These are phyloP conservation scores for Microctonus brassicae DNA, from an alignment of 2,888 invertebrate species.

Conservation along the genomic window DNA sequence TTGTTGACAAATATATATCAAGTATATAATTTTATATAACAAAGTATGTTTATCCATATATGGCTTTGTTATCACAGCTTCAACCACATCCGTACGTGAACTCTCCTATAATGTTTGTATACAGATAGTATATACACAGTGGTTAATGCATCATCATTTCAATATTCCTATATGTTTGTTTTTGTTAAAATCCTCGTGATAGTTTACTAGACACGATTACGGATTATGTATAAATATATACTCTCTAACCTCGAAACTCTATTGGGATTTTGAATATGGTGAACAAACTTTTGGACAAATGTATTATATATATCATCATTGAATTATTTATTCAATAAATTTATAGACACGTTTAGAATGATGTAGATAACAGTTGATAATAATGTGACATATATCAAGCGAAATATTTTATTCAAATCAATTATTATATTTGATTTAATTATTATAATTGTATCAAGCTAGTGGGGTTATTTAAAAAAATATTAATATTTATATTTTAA, in stretches of 20 bases:
- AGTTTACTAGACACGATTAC: background rate
- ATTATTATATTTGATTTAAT: no score
- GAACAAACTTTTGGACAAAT: background rate
- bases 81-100: background rate
- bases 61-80: background rate
- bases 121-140: background rate
- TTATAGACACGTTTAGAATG: no score
- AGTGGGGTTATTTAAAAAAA: no score
- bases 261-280: background rate
- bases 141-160: background rate
- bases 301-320: no score
- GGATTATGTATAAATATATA: background rate
- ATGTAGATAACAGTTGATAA: no score
- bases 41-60: background rate
- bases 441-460: no score
- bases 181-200: background rate
- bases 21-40: background rate
- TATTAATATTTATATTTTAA: no score
- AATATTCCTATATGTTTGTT: background rate
- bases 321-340: no score
- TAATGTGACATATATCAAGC: no score
- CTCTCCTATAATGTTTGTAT: background rate
- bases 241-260: background rate
- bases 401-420: no score
- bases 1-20: background rate